Conservation (phyloP, 2,797 vertebrate genomes). For the Labeo calbasu region DNA sequence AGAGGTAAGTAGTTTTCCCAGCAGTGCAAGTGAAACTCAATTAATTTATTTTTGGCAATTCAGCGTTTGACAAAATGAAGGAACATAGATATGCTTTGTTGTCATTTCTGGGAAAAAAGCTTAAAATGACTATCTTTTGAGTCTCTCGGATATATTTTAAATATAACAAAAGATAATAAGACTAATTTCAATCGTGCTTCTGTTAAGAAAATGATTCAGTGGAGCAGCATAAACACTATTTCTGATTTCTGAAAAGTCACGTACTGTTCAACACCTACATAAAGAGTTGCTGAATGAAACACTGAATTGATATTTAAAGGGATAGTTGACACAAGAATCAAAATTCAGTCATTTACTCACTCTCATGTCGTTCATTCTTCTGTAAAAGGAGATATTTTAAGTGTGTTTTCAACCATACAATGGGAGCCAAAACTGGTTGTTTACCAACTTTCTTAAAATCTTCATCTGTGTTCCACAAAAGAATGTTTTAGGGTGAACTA, state of each 20-base stretch:
- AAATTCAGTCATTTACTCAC: neutral
- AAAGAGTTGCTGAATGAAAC: neutral
- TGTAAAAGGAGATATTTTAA: neutral
- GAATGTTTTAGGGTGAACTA: neutral
- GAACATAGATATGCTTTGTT: neutral
- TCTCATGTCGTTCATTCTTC: neutral
- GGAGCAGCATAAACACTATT: neutral
- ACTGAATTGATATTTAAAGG: neutral
- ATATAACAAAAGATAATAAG: neutral
- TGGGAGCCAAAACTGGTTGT: neutral
- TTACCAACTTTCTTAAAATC: neutral
- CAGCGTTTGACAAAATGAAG: neutral
- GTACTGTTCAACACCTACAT: neutral
- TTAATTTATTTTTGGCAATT: neutral
- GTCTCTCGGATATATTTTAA: neutral
- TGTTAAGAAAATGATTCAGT: constrained; percentile 4
- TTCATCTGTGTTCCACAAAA: neutral
- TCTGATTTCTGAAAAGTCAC: neutral
- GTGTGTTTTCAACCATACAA: neutral
- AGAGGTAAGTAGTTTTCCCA: neutral
- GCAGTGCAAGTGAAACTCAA: neutral
- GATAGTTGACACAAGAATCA: neutral
- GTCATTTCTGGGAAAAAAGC: neutral
- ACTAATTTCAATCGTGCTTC: neutral
- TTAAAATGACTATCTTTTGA: neutral